Evolutionary conservation across 2,888 invertebrate species (phyloP).

Genomic region (Diplolepis rosae): DNA sequence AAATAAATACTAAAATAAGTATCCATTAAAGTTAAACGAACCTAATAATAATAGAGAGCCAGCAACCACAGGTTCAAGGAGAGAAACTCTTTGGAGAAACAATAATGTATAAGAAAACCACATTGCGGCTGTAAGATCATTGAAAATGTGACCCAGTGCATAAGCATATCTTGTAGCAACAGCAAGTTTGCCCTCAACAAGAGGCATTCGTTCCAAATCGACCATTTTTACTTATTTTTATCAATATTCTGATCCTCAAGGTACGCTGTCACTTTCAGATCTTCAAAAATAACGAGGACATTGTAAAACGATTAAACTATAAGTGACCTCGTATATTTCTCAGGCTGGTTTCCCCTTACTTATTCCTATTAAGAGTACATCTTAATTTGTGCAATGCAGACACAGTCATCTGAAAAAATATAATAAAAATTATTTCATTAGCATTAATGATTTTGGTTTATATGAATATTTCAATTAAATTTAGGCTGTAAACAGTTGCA

Average conservation of each 20-base stretch:
- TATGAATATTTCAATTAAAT: too few relatives aligned
- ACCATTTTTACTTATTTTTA: conserved; percentile 40
- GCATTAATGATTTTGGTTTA: too few relatives aligned
- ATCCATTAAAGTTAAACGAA: conserved; percentile 41
- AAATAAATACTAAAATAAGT: background rate
- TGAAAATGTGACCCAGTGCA: conserved; percentile 73
- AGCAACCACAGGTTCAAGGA: conserved; percentile 66
- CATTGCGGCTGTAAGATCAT: conserved; percentile 75
- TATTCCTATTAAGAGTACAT: background rate
- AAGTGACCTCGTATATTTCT: background rate
- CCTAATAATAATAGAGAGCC: conserved; percentile 68
- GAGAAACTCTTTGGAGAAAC: conserved; percentile 70
- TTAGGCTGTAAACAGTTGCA: too few relatives aligned
- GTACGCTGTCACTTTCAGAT: background rate
- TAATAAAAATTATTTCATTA: background rate
- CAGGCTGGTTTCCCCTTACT: background rate
- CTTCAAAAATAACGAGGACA: background rate
- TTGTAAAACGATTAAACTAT: background rate
- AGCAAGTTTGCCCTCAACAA: conserved; percentile 57
- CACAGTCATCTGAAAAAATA: background rate
- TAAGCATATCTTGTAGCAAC: conserved; percentile 65
- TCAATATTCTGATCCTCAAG: background rate
- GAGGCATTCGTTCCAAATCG: conserved; percentile 53
- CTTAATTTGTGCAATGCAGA: background rate
- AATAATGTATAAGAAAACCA: conserved; percentile 74